Percentiles rank a stretch among this genome's conserved stretches.
Evolutionary conservation across 2,113 vertebrate genomes (phyloP).

Genomic region (Antennarius striatus): DNA sequence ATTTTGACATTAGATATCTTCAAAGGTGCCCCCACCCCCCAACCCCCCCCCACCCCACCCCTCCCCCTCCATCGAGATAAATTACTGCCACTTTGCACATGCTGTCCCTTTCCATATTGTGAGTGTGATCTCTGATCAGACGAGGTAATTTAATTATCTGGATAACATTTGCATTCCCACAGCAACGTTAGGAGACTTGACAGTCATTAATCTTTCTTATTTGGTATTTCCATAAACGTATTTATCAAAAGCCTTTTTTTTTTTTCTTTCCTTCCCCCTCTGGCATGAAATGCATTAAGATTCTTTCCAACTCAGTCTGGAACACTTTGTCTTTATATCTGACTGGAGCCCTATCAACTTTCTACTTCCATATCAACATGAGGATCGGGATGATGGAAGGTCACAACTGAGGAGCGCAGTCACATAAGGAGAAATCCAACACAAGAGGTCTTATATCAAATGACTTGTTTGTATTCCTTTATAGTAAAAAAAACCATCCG

Average conservation of each 20-base stretch:
- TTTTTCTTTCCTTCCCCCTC: not conserved
- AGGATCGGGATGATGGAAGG: conserved; percentile 8
- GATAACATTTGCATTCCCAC: conserved; percentile 33
- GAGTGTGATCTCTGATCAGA: conserved; percentile 26
- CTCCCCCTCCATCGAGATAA: conserved; percentile 3
- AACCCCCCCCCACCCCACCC: too few species aligned
- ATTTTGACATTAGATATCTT: too few species aligned
- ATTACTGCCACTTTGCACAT: conserved; percentile 24
- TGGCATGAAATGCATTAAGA: not conserved
- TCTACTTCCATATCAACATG: conserved; percentile 2
- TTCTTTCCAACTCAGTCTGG: conserved; percentile 12
- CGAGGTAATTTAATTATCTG: conserved; percentile 26
- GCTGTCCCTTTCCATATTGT: conserved; percentile 2
- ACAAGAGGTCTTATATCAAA: conserved; percentile 30
- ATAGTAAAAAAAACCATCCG: not conserved
- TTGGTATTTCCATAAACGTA: conserved; percentile 12
- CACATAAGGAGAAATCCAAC: conserved; percentile 27
- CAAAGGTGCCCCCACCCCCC: not conserved
- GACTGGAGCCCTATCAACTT: conserved; percentile 10
- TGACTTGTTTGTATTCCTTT: conserved; percentile 33
- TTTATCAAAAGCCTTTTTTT: conserved; percentile 19
- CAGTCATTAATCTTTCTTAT: not conserved
- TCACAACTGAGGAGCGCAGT: conserved; percentile 3
- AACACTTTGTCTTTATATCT: conserved; percentile 43
- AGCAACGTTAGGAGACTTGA: conserved; percentile 30